These are phyloP conservation scores for Carassius gibelio DNA, from an alignment of 2,113 vertebrate species.

Conservation along the genomic window DNA sequence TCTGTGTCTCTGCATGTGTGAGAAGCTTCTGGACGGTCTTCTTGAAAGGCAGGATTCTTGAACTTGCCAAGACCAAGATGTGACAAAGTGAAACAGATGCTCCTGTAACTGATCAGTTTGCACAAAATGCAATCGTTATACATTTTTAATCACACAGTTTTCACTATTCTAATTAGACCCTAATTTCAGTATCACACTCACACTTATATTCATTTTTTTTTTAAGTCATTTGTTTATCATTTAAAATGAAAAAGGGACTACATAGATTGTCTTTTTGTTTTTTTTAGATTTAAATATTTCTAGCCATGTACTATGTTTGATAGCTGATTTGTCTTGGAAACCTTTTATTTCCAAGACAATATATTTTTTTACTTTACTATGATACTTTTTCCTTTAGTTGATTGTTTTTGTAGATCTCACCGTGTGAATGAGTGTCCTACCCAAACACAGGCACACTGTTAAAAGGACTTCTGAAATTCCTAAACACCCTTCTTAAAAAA, in stretches of 20 bases:
- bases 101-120: background rate
- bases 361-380: background rate
- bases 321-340: too few relatives aligned
- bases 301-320: background rate
- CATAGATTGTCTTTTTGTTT: background rate
- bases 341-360: background rate
- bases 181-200: background rate
- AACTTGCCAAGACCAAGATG: background rate
- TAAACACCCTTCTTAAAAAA: background rate
- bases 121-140: background rate
- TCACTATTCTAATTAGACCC: background rate
- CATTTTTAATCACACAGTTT: background rate
- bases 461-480: background rate
- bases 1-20: constrained; percentile 78
- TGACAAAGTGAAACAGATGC: background rate
- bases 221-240: background rate
- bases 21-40: constrained; percentile 73
- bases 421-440: background rate
- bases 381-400: background rate
- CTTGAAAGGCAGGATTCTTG: constrained; percentile 42
- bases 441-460: background rate
- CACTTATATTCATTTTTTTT: background rate
- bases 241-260: background rate
- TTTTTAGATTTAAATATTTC: background rate
- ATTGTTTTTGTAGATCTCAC: background rate